Percentiles rank a stretch among this genome's conserved stretches.
Conservation (phyloP, 2,888 invertebrate species). For the Sarcophaga subvicina region DNA sequence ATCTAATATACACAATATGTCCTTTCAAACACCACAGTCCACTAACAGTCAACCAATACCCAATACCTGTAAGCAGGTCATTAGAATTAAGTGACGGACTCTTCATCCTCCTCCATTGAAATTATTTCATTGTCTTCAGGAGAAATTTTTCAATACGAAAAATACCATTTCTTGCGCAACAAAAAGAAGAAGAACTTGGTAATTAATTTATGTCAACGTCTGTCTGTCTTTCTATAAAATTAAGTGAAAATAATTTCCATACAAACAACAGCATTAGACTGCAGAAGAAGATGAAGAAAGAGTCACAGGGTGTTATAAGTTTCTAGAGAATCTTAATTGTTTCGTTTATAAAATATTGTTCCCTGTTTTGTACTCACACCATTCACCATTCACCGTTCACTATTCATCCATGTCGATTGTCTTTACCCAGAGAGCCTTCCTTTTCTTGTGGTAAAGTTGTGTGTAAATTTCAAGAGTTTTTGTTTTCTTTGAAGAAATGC, state of each 20-base stretch:
- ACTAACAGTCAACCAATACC: too few relatives aligned
- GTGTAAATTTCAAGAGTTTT: too few relatives aligned
- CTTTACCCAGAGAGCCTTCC: too few relatives aligned
- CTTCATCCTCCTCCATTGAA: not conserved
- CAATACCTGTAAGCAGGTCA: too few relatives aligned
- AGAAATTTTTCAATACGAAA: not conserved
- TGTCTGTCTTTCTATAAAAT: conserved; percentile 12
- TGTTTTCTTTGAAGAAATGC: too few relatives aligned
- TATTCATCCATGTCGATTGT: too few relatives aligned
- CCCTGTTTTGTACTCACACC: not conserved
- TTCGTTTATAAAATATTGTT: not conserved
- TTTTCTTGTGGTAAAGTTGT: too few relatives aligned
- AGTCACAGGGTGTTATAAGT: not conserved
- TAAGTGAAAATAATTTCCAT: not conserved
- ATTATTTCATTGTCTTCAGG: not conserved
- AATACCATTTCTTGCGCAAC: not conserved
- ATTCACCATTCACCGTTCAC: not conserved
- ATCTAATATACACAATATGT: too few relatives aligned
- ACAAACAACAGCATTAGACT: not conserved
- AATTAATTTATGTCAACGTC: not conserved
- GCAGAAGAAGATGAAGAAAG: not conserved
- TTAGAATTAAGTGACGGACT: not conserved
- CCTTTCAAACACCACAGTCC: too few relatives aligned
- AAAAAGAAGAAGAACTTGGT: not conserved
- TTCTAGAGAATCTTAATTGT: not conserved